Evolutionary conservation across 2,113 vertebrate genomes (phyloP), one percentile per base, ranked within the genome.

Genomic region (Siphamia tubifer): DNA sequence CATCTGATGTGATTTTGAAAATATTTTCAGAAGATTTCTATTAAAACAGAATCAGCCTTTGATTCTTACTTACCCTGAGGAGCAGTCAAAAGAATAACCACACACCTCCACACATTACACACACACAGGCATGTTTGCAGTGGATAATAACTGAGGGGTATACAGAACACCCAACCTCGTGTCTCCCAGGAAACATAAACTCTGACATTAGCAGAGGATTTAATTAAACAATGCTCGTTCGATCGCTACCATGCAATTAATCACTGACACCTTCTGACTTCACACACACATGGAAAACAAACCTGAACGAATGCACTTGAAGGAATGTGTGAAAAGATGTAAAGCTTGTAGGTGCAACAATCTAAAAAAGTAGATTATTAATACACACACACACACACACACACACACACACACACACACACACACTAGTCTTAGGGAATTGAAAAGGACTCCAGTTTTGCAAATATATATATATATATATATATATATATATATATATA

Each of bases 201-300:
- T 64, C 71, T 79, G 81, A 82, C 75, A 82, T 60, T 60, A 86
- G 83, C 68, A 65, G 36, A 81, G 43, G 55, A 68, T 87, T 84
- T 79, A 81, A 87, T 90, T 83, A 81, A 83, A 79, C 56, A 62
- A 38, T 45, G 52, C 81, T 77, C 77, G 78, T 86, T 83, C 82
- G 48, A 72, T 57, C 32, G 12, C 27, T 39, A 27, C 52, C 6
- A 48, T 34, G 57, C 60, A 77, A 90, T 90, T 83, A 87, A 90
- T 90, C 82, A 81, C 58, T 71, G 79, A 62, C 77, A 75, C 12
- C 25, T 44, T 66, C 21, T n/a, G 43, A 53, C 13, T 27, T 54
- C 34, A 23, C 39, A 13, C 25, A 20, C 55, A 17, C 39, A 30
- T 25, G 56, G 20, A 1, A 15, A 42, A 56, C 17, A 66, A 27